These are phyloP conservation scores for Chloromyia formosa DNA, from an alignment of 2,888 invertebrate species.

Conservation along the genomic window DNA sequence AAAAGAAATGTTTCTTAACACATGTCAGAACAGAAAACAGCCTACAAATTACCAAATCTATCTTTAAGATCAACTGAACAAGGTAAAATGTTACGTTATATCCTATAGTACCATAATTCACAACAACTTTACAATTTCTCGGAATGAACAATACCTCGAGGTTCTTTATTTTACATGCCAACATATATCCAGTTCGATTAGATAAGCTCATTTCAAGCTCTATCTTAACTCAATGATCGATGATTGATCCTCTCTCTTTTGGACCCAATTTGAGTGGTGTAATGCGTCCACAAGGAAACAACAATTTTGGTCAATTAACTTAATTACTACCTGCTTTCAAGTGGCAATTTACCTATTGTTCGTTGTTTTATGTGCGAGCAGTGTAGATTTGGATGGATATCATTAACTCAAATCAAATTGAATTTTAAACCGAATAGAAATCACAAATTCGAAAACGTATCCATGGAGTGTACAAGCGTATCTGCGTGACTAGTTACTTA, in stretches of 20 bases:
- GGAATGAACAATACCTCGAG: constrained; percentile 17
- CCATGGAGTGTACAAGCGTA: background rate
- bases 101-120: background rate
- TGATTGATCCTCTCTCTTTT: constrained; percentile 25
- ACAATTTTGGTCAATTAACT: constrained; percentile 27
- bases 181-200: background rate
- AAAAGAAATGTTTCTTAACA: too few species aligned
- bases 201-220: background rate
- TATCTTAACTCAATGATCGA: constrained; percentile 7
- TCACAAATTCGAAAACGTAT: too few species aligned
- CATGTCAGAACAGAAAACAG: too few species aligned
- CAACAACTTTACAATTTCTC: background rate
- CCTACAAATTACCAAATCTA: too few species aligned
- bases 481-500: background rate
- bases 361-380: background rate
- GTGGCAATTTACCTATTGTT: constrained; percentile 28
- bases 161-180: background rate
- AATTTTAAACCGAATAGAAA: constrained; percentile 2
- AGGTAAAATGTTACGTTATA: background rate
- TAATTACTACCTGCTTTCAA: constrained; percentile 35
- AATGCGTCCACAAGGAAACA: background rate
- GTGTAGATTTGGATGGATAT: constrained; percentile 14
- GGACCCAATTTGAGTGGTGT: constrained; percentile 1
- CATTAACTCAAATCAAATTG: constrained; percentile 27
- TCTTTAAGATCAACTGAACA: too few species aligned